Evolutionary conservation across 2,797 vertebrate species (phyloP), one percentile per base, ranked within the genome.

Genomic region (Tarsius wallacei): DNA sequence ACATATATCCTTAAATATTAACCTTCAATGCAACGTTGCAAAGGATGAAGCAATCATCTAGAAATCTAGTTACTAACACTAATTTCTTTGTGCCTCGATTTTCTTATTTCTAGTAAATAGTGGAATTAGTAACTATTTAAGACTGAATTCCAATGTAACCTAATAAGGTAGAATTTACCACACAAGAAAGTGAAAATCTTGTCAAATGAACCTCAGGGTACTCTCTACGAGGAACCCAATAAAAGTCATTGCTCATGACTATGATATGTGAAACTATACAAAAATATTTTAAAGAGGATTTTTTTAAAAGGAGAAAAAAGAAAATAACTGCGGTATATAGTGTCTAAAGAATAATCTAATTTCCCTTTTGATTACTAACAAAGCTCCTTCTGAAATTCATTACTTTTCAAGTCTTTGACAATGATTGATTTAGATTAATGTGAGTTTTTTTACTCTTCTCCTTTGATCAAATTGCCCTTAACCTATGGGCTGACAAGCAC

Each of bases 331-430:
- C 70, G 47, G n/a, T 57, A 53, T 14, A 42, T 28, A 73, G 55
- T 83, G 24, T 33, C 90, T 42, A 57, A 80, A 93, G 21, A 2
- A 86, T 86, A 95, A 87, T 74, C 53, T 89, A 74, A 84, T 93
- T 96, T 97, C 51, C 53, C 33, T 76, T 78, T 66, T 97, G 70
- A 71, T 89, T 95, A 61, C 28, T 66, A 87, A 76, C 49, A 93
- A 94, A 86, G 10, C 66, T 71, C 53, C 5, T 81, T 42, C 28
- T 86, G 3, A 91, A 82, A 94, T 82, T 71, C 6, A 86, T 91
- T 59, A 80, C 87, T 96, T 94, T 96, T 73, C 10, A 78, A 15
- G 8, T 33, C 55, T 93, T 91, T 73, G 74, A 49, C 24, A 74
- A 80, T 89, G 55, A 93, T 57, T 61, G 90, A 77, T 83, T 90